These are phyloP conservation scores for Folsomia manolachei DNA, from an alignment of 2,888 invertebrate genomes.

Conservation along the genomic window DNA sequence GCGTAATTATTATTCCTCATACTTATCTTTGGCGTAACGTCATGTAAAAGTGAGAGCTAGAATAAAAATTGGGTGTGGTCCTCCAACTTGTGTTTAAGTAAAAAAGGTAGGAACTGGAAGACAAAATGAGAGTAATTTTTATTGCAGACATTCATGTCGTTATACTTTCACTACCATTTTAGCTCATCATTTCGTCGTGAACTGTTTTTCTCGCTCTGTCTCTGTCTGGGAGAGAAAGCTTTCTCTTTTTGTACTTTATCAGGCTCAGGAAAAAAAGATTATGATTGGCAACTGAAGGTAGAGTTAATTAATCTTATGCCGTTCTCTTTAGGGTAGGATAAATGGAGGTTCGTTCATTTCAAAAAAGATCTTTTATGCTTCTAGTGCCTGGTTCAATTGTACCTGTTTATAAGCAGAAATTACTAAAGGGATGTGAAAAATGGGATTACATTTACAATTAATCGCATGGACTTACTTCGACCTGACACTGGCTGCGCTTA, in stretches of 20 bases:
- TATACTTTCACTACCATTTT: neutral
- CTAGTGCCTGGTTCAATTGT: no score
- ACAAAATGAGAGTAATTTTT: conserved; percentile 7
- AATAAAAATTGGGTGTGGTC: conserved; percentile 8
- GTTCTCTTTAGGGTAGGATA: neutral
- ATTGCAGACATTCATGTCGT: conserved; percentile 5
- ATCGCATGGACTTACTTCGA: no score
- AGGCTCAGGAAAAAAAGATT: neutral
- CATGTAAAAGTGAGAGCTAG: neutral
- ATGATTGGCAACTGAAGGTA: neutral
- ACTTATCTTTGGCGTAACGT: neutral
- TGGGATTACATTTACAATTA: no score
- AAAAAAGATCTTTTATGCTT: no score
- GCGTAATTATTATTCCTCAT: neutral
- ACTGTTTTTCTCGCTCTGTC: no score
- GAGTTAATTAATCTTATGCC: neutral
- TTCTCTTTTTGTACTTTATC: neutral
- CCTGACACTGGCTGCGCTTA: no score
- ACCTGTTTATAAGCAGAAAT: no score
- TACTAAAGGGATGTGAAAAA: no score
- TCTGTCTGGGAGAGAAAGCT: no score
- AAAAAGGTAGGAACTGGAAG: neutral
- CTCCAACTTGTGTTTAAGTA: neutral
- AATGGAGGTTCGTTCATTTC: no score
- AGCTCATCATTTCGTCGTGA: neutral